Conservation (phyloP, 2,113 vertebrate genomes). For the Abramis brama region DNA sequence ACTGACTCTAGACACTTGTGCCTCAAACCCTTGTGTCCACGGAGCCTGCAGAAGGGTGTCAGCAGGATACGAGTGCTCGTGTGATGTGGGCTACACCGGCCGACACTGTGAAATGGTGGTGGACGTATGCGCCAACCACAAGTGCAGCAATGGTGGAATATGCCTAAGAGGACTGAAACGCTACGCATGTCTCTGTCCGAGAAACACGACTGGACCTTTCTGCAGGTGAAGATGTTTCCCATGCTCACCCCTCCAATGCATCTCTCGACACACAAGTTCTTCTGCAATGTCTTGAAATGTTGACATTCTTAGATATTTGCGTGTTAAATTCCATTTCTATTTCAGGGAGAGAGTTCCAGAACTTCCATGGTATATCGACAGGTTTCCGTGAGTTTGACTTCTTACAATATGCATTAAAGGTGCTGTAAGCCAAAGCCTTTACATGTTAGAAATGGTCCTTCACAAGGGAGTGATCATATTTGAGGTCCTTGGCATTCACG, state of each 20-base stretch:
- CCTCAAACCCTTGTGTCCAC: slow-evolving; percentile 81
- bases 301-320: not conserved
- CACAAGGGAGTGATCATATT: not conserved
- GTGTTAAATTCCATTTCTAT: not conserved
- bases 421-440: not conserved
- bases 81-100: slow-evolving; percentile 80
- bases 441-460: not conserved
- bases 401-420: not conserved
- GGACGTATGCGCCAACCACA: slow-evolving; percentile 78
- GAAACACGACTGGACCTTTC: slow-evolving; percentile 82
- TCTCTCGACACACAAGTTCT: not conserved
- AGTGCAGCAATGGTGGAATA: slow-evolving; percentile 83
- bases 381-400: slow-evolving; percentile 68
- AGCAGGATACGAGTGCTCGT: slow-evolving; percentile 76
- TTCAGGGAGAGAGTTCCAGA: slow-evolving; percentile 72
- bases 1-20: slow-evolving; percentile 70
- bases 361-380: slow-evolving; percentile 76
- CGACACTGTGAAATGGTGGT: slow-evolving; percentile 75
- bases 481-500: not conserved
- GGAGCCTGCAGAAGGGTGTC: slow-evolving; percentile 79
- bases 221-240: slow-evolving; percentile 74
- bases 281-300: not conserved
- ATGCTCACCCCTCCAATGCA: not conserved
- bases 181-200: slow-evolving; percentile 84
- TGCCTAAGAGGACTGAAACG: slow-evolving; percentile 77